These are phyloP conservation scores for Triplophysa siluroides DNA, from an alignment of 2,113 vertebrate genomes.

Conservation along the genomic window DNA sequence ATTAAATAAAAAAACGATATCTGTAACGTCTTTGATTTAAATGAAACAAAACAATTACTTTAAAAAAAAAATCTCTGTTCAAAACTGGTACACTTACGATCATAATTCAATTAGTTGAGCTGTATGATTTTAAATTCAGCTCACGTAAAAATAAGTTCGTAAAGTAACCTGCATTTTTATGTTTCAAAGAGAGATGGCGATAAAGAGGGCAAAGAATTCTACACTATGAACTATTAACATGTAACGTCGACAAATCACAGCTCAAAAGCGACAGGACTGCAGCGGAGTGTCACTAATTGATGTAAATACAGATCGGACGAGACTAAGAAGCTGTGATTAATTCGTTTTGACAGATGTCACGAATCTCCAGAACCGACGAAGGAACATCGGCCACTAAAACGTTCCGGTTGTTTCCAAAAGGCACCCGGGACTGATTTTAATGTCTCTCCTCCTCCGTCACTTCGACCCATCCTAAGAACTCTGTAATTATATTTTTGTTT, in stretches of 20 bases:
- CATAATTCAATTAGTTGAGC: no score
- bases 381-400: background rate
- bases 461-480: background rate
- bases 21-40: no score
- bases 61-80: no score
- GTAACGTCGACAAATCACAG: background rate
- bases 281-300: constrained; percentile 16
- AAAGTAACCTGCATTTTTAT: no score
- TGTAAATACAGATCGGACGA: constrained; percentile 18
- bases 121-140: no score
- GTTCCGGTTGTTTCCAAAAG: background rate
- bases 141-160: no score
- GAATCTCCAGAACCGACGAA: constrained; percentile 20
- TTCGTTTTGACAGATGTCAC: constrained; percentile 44
- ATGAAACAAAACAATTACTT: no score
- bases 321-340: constrained; percentile 37
- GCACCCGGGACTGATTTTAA: background rate
- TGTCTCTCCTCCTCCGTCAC: background rate
- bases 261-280: background rate
- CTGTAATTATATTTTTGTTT: constrained; percentile 14
- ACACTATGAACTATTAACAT: no score
- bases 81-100: no score
- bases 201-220: no score
- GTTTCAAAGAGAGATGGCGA: no score
- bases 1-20: no score